Evolutionary conservation across 2,113 vertebrate genomes (phyloP), one percentile per base, ranked within the genome.

Genomic region (Lasiurus borealis): DNA sequence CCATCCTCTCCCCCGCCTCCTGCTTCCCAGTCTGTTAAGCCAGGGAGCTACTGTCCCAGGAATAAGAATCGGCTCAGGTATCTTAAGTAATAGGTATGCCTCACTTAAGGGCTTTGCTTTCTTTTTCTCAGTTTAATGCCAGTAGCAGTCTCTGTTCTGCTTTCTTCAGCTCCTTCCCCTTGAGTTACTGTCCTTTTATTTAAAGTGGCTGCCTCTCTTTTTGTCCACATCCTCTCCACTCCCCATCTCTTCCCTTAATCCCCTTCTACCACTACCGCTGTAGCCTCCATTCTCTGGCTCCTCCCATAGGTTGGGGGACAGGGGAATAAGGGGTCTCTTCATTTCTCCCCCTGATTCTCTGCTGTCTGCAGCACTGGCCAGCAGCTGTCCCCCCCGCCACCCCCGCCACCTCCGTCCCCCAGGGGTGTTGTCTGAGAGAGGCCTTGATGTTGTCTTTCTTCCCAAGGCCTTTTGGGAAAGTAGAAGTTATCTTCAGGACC

Each of bases 111-210:
- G 50, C 68, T 76, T 80, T 23, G 1, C 64, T 76, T 71, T 94
- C 57, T 59, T 68, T 85, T 62, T 71, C 64, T 77, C 48, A 57
- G 40, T 59, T 64, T 82, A 27, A 54, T 71, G 73, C 16, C 46
- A 2, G 19, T 57, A 71, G 72, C 4, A 44, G 10, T 68, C 83
- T 88, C 57, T 73, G 19, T 72, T 88, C 62, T 48, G 23, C 59
- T 92, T 85, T 75, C 48, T 77, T 86, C 25, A 46, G 36, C 72
- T 86, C 68, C 68, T 91, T 82, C 91, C 48, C 78, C 80, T 85
- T 82, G 69, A 72, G 36, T 59, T 59, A 5, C 52, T 85, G 6
- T 90, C 62, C 88, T 48, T 87, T 85, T 85, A 3, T 81, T 75
- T 77, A 44, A 82, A 59, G 76, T 89, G 73, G 21, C 82, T 40